phyloP scores from a whole-genome alignment of 2,888 invertebrate genomes.

The Idaea dimidiata region DNA sequence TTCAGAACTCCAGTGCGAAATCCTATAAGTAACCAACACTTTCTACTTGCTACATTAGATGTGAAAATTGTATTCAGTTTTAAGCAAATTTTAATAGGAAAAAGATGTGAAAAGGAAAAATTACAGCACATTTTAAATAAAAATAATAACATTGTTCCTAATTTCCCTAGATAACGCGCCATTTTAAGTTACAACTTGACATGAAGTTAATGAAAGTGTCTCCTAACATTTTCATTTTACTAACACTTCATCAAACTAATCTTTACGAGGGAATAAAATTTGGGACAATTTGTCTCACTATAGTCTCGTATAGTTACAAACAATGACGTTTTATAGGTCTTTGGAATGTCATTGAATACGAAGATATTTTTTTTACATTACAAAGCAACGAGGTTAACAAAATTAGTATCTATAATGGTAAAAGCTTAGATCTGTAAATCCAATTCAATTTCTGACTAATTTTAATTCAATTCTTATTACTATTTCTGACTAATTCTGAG shows the following conservation, averaged over 20 bases:
- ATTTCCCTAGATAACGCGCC: not conserved
- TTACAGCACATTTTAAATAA: not conserved
- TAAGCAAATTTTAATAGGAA: not conserved
- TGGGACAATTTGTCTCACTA: not conserved
- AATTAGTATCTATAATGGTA: not conserved
- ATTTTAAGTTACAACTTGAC: not conserved
- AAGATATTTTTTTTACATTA: not conserved
- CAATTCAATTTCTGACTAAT: no score
- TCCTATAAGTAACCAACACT: conserved; percentile 10
- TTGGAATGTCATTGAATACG: no score
- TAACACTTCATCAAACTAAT: not conserved
- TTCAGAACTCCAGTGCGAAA: conserved; percentile 11
- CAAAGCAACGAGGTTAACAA: not conserved
- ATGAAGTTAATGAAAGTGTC: not conserved
- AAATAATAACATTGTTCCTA: not conserved
- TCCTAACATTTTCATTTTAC: no score
- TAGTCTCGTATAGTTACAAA: no score
- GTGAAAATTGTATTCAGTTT: not conserved
- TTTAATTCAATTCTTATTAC: no score
- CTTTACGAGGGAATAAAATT: not conserved
- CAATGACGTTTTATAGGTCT: no score
- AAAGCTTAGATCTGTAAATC: no score
- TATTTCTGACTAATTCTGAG: no score
- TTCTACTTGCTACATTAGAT: conserved; percentile 7
- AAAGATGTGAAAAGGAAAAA: not conserved